Evolutionary conservation across 2,113 vertebrate species (phyloP), one percentile per base, ranked within the genome.

Genomic region (Spheniscus mendiculus): DNA sequence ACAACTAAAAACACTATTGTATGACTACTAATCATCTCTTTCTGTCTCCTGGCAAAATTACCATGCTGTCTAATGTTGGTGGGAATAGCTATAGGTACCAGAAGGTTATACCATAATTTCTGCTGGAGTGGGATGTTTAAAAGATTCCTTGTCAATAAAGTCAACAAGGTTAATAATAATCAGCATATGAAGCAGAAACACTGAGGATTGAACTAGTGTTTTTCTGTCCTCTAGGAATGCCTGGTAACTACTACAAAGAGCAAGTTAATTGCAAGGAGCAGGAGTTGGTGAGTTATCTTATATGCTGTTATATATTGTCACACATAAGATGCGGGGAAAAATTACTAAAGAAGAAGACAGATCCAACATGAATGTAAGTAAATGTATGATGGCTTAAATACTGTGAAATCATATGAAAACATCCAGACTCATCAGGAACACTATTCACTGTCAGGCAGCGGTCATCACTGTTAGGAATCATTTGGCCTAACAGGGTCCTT

Each of bases 271-370:
- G 9, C 34, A 77, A 69, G 27, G 16, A n/a, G 22, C 5, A 74
- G 29, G 20, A 58, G 3, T 2, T 90, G 23, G 13, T 71, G 18
- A 55, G 62, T 85, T 65, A 32, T 25, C n/a, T 21, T 3, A 15
- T 20, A 56, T 27, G 18, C 13, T 47, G 4, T 29, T 71, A 27
- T 30, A 11, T 42, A 26, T 38, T 49, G 6, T 52, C 62, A 53
- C 4, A 32, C 2, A 4, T 11, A 65, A 49, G 4, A 29, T 36
- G 3, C 2, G 3, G 6, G 7, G 0, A 11, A 25, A 20, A 18
- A 38, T 19, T 71, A 38, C 14, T 71, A 20, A 80, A 36, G 12
- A 32, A 63, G 22, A 61, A 3, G 10, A 63, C 44, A 73, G 10
- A 70, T 80, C 5, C 11, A n/a, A 8, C 1, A 2, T 45, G 25